Conservation (phyloP, 2,797 vertebrate species). For the Bufotes viridis region DNA sequence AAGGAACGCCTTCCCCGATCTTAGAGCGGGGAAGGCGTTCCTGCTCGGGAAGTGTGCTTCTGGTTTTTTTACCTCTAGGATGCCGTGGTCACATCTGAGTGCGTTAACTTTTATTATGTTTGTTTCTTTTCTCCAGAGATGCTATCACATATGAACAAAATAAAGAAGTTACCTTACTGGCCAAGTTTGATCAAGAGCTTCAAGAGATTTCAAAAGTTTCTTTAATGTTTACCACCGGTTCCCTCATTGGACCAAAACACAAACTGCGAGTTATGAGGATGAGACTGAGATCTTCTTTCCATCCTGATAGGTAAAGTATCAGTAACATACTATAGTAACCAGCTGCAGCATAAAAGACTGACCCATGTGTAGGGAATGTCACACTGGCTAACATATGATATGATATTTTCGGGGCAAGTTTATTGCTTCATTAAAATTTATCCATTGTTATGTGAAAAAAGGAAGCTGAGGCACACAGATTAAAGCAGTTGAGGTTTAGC, state of each 20-base stretch:
- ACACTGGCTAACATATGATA: not conserved
- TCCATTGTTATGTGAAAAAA: no score
- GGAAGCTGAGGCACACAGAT: not conserved
- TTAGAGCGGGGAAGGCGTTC: no score
- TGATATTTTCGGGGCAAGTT: not conserved
- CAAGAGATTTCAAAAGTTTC: slow-evolving; percentile 71
- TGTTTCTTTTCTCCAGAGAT: slow-evolving; percentile 68
- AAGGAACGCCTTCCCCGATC: no score
- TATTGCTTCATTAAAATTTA: not conserved
- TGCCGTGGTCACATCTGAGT: no score
- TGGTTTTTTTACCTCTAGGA: no score
- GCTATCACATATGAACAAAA: slow-evolving; percentile 69
- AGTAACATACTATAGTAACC: not conserved
- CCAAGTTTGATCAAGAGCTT: slow-evolving; percentile 71
- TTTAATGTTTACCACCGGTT: slow-evolving; percentile 71
- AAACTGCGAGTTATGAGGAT: slow-evolving; percentile 72
- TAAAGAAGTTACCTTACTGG: slow-evolving; percentile 72
- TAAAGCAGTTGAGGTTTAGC: not conserved
- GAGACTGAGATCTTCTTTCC: slow-evolving; percentile 73
- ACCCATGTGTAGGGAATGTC: not conserved
- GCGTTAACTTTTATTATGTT: no score
- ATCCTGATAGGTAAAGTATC: slow-evolving; percentile 71
- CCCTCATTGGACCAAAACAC: slow-evolving; percentile 64
- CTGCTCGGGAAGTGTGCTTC: no score
- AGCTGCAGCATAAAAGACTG: not conserved